A percentile compares a stretch with the other conserved stretches of the same genome.
Evolutionary conservation across 2,888 invertebrate genomes (phyloP).

Genomic region (Drosophila niveifrons): DNA sequence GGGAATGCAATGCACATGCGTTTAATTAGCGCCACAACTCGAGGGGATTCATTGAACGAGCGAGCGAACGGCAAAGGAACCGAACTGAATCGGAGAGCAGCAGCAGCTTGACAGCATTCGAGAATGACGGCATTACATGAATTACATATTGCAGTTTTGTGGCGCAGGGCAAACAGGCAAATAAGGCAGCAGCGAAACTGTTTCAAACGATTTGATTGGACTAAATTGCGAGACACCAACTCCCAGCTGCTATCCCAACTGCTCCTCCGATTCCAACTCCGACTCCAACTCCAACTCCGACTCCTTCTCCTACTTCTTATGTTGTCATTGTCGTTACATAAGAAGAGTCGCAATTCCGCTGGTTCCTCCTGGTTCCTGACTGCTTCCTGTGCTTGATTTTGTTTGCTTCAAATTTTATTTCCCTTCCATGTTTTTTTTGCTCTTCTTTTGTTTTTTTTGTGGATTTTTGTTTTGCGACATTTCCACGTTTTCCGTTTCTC

Average conservation of each 20-base stretch:
- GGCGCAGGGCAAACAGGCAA: constrained; percentile 3
- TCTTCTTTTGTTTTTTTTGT: constrained; percentile 17
- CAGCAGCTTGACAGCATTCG: constrained; percentile 22
- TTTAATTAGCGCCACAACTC: constrained; percentile 63
- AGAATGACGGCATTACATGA: constrained; percentile 25
- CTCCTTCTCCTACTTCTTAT: constrained; percentile 3
- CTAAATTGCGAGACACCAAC: constrained; percentile 44
- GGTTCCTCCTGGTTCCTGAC: constrained; percentile 8
- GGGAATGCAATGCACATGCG: constrained; percentile 53
- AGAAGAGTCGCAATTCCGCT: constrained; percentile 23
- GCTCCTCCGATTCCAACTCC: not conserved
- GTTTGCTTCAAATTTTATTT: constrained; percentile 69
- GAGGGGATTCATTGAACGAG: not conserved
- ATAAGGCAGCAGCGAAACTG: constrained; percentile 17
- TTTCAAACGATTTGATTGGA: constrained; percentile 57
- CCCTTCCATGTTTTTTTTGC: not conserved
- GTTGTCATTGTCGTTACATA: constrained; percentile 31
- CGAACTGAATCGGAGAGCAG: not conserved
- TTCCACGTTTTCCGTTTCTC: constrained; percentile 24
- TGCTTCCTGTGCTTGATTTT: constrained; percentile 59
- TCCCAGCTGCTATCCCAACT: constrained; percentile 2
- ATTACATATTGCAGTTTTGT: constrained; percentile 23
- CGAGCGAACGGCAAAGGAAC: not conserved
- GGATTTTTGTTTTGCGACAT: constrained; percentile 15
- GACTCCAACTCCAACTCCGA: not conserved